Evolutionary conservation across 2,113 vertebrate species (phyloP).

Genomic region (Leucosticte australis): DNA sequence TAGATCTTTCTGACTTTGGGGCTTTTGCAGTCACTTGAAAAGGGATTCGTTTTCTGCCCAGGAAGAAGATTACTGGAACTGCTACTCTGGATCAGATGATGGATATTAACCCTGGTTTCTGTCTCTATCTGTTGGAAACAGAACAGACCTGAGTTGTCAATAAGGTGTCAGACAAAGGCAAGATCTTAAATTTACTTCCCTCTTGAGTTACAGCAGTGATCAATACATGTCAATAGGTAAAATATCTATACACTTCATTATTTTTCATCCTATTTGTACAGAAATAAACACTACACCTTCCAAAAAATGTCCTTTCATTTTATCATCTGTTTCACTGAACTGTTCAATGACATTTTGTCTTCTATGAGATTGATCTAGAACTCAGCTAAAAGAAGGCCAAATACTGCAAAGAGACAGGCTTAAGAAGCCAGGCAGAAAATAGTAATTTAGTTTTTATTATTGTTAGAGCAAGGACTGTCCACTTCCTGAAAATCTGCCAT

Average conservation of each 20-base stretch:
- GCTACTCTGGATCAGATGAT: background rate
- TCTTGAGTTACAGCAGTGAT: background rate
- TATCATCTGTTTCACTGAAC: background rate
- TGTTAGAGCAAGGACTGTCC: background rate
- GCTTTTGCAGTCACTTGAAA: constrained; percentile 38
- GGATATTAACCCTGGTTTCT: background rate
- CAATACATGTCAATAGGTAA: background rate
- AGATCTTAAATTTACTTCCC: background rate
- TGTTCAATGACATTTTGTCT: background rate
- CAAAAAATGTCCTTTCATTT: background rate
- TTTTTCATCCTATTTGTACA: background rate
- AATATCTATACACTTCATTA: background rate
- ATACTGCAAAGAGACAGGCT: background rate
- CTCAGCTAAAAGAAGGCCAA: background rate
- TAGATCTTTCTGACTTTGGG: constrained; percentile 48
- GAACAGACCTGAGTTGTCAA: background rate
- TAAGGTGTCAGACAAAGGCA: background rate
- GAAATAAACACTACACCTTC: background rate
- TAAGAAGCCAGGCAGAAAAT: background rate
- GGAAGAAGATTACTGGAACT: background rate
- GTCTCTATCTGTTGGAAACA: background rate
- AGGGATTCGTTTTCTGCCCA: constrained; percentile 1
- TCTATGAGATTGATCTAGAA: background rate
- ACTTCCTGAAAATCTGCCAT: background rate
- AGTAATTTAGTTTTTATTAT: background rate